A percentile compares a stretch with the other conserved stretches of the same genome.
phyloP scores from a whole-genome alignment of 1,140 invertebrate species.

The Brachionus angularis region DNA sequence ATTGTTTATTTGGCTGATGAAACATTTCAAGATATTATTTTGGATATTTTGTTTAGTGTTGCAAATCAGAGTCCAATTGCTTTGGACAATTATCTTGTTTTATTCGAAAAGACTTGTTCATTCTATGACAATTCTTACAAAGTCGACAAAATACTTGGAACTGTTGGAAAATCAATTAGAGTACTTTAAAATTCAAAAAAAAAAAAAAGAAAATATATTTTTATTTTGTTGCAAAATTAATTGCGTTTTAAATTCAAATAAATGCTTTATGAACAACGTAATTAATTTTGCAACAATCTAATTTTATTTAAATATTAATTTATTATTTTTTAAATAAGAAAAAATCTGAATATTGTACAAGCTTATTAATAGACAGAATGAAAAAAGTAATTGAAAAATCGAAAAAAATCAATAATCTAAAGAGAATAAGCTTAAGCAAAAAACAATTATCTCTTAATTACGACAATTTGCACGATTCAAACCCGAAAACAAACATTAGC shows the following conservation, averaged over 20 bases:
- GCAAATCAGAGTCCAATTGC: background rate
- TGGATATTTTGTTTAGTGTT: conserved; percentile 9
- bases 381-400: conserved; percentile 13
- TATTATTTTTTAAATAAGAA: background rate
- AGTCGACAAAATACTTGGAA: conserved; percentile 26
- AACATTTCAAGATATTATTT: background rate
- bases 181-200: no score
- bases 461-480: no score
- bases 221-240: no score
- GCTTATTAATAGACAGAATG: conserved; percentile 22
- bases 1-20: conserved; percentile 23
- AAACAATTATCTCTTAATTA: no score
- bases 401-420: conserved; percentile 2
- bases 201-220: no score
- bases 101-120: conserved; percentile 23
- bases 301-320: background rate
- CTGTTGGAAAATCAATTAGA: background rate
- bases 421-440: no score
- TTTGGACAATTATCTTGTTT: background rate
- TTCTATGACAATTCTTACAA: conserved; percentile 17
- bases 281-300: background rate
- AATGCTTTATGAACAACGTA: no score
- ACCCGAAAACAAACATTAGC: no score
- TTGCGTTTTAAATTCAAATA: no score
- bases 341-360: conserved; percentile 27